Percentiles rank a stretch among this genome's conserved stretches.
Conservation (phyloP, 2,113 vertebrate genomes). For the Pluvialis apricaria region DNA sequence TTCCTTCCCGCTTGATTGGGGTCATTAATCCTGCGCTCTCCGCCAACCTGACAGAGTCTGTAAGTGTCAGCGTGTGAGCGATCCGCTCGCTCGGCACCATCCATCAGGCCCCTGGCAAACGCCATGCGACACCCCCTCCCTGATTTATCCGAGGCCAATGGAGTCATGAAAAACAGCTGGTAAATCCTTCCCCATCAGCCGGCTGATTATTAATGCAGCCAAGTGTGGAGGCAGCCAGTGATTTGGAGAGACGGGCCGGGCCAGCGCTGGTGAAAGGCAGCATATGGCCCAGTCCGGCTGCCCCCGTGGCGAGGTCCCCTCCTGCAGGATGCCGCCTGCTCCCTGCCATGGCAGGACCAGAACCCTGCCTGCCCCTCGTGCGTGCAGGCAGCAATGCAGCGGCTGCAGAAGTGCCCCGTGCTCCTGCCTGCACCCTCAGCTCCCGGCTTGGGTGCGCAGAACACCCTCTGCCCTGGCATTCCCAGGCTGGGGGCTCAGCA, state of each 20-base stretch:
- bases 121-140: constrained; percentile 3
- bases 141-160: constrained; percentile 67
- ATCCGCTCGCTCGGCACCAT: constrained; percentile 38
- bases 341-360: rapidly evolving
- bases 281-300: background rate
- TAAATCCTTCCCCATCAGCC: constrained; percentile 66
- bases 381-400: rapidly evolving
- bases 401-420: rapidly evolving
- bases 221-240: constrained; percentile 24
- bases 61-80: constrained; percentile 20
- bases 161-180: constrained; percentile 68
- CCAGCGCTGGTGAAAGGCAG: background rate
- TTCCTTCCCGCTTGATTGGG: constrained; percentile 3
- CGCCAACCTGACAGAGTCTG: background rate
- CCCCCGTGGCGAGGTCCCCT: background rate
- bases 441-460: rapidly evolving
- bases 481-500: background rate
- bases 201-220: constrained; percentile 57
- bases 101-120: constrained; percentile 50
- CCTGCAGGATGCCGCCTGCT: background rate
- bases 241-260: background rate
- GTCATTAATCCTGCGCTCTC: constrained; percentile 2
- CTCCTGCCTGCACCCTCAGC: background rate
- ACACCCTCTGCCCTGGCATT: rapidly evolving
- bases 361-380: background rate